A percentile compares a stretch with the other conserved stretches of the same genome.
Conservation (phyloP, 2,797 vertebrate genomes). For the Artibeus jamaicensis region DNA sequence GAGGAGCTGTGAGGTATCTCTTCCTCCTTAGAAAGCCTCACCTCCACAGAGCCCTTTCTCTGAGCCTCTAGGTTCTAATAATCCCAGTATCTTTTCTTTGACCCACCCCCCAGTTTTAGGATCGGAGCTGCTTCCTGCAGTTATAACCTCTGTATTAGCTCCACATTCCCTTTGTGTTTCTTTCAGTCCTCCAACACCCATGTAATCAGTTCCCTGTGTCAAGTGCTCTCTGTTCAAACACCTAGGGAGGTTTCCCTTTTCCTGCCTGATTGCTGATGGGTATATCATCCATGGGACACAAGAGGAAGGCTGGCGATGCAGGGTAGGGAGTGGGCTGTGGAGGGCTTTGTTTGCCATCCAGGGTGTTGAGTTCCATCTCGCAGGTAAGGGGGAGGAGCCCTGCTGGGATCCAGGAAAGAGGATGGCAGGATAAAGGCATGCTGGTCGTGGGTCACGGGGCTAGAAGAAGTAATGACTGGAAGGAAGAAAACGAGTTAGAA, state of each 20-base stretch:
- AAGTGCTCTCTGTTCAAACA: not conserved
- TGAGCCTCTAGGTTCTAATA: not conserved
- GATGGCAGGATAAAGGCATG: not conserved
- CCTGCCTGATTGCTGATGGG: not conserved
- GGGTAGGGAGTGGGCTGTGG: not conserved
- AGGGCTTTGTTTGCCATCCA: not conserved
- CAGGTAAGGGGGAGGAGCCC: not conserved
- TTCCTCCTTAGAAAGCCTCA: not conserved
- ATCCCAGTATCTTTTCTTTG: not conserved
- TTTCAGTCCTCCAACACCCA: not conserved
- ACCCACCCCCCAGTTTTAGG: not conserved
- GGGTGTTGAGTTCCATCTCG: not conserved
- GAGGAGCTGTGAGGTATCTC: not conserved
- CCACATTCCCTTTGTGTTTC: not conserved
- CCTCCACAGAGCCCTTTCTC: not conserved
- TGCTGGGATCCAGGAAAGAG: not conserved
- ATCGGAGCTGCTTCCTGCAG: not conserved
- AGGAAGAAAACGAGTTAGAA: not conserved
- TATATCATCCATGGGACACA: not conserved
- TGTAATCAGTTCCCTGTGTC: not conserved
- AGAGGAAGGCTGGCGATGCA: not conserved
- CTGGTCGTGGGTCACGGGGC: not conserved
- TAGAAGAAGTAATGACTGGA: not conserved
- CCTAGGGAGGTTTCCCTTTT: not conserved
- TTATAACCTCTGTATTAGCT: not conserved